Evolutionary conservation across 2,797 vertebrate species (phyloP).

Genomic region (Urosaurus nigricauda): DNA sequence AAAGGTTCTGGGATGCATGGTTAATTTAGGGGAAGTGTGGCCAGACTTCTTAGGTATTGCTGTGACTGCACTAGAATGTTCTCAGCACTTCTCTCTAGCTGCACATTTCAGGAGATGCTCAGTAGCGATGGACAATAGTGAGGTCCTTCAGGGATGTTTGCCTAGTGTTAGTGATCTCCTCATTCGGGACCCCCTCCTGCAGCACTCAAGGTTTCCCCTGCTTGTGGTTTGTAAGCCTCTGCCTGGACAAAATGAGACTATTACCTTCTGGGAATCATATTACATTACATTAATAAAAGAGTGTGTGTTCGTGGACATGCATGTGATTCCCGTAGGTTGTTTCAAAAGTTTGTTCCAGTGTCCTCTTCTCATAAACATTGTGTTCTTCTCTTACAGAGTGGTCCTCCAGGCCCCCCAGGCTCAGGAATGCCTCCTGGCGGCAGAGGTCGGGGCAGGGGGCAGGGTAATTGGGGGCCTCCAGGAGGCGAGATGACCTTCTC

Average conservation of each 20-base stretch:
- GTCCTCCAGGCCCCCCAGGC: conserved; percentile 87
- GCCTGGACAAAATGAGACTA: too few relatives aligned
- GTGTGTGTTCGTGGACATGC: too few relatives aligned
- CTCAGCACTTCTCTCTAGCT: not conserved
- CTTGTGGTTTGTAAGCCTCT: not conserved
- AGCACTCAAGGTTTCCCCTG: not conserved
- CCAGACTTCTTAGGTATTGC: not conserved
- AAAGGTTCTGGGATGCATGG: not conserved
- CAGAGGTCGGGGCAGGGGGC: conserved; percentile 81
- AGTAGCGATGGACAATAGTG: not conserved
- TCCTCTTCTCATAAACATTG: not conserved
- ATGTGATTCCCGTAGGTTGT: not conserved
- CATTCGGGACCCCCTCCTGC: not conserved
- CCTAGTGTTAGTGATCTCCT: not conserved
- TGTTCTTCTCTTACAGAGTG: conserved; percentile 71
- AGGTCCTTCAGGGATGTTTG: too few relatives aligned
- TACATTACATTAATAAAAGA: not conserved
- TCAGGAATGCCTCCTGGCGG: conserved; percentile 88
- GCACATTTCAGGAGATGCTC: not conserved
- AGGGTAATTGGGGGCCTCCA: conserved; percentile 90
- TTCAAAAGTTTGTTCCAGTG: not conserved
- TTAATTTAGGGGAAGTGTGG: not conserved
- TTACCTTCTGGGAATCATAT: not conserved
- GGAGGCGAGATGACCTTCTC: conserved; percentile 94
- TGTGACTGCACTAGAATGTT: not conserved